A percentile compares a stretch with the other conserved stretches of the same genome.
Conservation (phyloP, 1,140 invertebrate genomes). For the Drosophila ogumai region DNA sequence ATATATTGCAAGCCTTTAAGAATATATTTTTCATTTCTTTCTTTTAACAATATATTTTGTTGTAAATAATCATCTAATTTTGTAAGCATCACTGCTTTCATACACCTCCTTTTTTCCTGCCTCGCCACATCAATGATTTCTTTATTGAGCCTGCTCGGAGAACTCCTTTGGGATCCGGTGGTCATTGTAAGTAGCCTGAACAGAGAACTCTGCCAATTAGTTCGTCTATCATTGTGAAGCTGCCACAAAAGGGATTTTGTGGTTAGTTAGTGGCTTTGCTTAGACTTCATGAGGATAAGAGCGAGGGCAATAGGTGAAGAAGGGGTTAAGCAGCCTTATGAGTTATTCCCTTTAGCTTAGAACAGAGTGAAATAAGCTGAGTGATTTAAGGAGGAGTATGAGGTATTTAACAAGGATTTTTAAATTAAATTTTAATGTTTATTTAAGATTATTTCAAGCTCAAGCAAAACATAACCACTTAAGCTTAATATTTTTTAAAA, state of each 20-base stretch:
- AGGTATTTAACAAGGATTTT: background rate
- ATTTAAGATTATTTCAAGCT: background rate
- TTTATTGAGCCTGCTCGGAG: conserved; percentile 69
- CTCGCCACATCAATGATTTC: conserved; percentile 61
- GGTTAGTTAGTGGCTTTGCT: conserved; percentile 73
- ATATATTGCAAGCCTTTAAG: background rate
- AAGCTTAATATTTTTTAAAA: background rate
- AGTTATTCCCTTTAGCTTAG: conserved; percentile 9
- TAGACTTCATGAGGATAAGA: conserved; percentile 8
- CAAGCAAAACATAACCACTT: background rate
- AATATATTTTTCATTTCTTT: background rate
- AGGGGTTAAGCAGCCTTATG: conserved; percentile 30
- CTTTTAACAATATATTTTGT: background rate
- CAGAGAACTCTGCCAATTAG: conserved; percentile 67
- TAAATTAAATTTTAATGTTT: background rate
- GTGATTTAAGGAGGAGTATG: background rate
- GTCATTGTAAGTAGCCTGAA: conserved; percentile 52
- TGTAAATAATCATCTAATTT: background rate
- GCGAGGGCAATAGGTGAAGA: conserved; percentile 6
- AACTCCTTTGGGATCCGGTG: conserved; percentile 44
- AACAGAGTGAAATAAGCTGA: background rate
- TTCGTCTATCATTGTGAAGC: conserved; percentile 52
- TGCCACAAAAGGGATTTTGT: conserved; percentile 64
- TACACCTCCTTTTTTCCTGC: background rate
- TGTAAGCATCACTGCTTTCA: conserved; percentile 13